A percentile compares a stretch with the other conserved stretches of the same genome.
Conservation (phyloP, 2,797 vertebrate species). For the Typhlichthys subterraneus region DNA sequence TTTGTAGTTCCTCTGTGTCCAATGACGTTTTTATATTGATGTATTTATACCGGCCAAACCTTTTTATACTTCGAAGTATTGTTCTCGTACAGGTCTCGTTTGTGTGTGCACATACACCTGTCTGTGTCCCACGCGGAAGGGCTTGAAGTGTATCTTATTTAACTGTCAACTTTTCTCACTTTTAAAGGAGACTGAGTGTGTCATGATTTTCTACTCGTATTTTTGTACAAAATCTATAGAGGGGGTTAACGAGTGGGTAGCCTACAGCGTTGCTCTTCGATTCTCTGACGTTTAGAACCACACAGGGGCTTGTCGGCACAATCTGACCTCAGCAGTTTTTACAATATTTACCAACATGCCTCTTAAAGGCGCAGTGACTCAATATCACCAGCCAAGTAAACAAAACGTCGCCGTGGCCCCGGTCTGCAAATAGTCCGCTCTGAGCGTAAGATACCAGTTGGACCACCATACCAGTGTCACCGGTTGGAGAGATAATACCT, state of each 20-base stretch:
- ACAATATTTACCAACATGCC: constrained; percentile 99
- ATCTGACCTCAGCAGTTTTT: constrained; percentile 98
- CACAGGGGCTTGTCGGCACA: constrained; percentile 90
- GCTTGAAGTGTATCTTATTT: constrained; percentile 99
- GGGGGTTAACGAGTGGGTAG: constrained; percentile 83
- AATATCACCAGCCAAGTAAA: constrained; percentile 81
- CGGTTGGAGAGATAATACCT: constrained; percentile 90
- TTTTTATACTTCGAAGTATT: constrained; percentile 83
- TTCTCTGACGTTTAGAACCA: constrained; percentile 89
- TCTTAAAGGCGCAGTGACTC: constrained; percentile 98
- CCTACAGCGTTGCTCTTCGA: constrained; percentile 89
- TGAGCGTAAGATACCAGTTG: constrained; percentile 52
- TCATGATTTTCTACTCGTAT: constrained; percentile 99
- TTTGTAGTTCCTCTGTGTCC: constrained; percentile 91
- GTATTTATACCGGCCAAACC: constrained; percentile 99
- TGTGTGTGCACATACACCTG: constrained; percentile 86
- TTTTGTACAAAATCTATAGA: constrained; percentile 99
- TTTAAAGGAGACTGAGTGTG: constrained; percentile 93
- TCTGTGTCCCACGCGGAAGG: constrained; percentile 98
- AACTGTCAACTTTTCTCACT: constrained; percentile 98
- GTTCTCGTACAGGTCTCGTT: constrained; percentile 86
- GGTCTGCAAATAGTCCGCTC: constrained; percentile 65
- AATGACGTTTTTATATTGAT: constrained; percentile 96
- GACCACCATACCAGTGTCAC: no score
- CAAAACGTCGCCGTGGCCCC: constrained; percentile 69